Conservation (phyloP, 2,888 invertebrate genomes). For the Stramonita haemastoma region DNA sequence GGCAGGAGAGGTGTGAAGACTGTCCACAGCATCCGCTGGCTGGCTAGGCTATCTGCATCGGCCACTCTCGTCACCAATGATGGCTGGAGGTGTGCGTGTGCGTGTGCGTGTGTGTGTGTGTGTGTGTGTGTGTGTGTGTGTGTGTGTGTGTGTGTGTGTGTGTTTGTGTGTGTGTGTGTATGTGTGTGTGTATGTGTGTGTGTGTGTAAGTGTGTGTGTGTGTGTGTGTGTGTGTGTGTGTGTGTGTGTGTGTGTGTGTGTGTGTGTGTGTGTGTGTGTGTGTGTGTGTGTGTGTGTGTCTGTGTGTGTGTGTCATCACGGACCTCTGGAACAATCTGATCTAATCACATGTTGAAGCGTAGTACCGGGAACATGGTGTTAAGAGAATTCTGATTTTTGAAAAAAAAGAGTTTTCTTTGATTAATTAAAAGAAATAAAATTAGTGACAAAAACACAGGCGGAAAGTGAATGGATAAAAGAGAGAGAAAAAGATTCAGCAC, state of each 20-base stretch:
- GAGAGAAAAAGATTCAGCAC: neutral
- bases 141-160: slow-evolving; percentile 3
- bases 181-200: slow-evolving; percentile 11
- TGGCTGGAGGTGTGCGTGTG: neutral
- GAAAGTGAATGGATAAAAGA: neutral
- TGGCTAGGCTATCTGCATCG: too few relatives aligned
- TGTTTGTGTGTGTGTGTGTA: slow-evolving; percentile 4
- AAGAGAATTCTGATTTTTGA: too few relatives aligned
- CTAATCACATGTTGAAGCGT: too few relatives aligned
- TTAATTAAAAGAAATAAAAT: neutral
- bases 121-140: slow-evolving; percentile 9
- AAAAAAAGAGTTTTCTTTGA: too few relatives aligned
- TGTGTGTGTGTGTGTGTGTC: neutral
- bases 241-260: neutral
- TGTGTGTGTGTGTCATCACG: neutral
- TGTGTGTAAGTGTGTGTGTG: neutral
- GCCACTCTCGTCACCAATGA: too few relatives aligned
- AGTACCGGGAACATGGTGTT: too few relatives aligned
- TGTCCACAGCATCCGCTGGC: too few relatives aligned
- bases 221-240: neutral
- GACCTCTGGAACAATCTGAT: too few relatives aligned
- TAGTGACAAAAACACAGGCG: neutral
- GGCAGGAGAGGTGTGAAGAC: too few relatives aligned
- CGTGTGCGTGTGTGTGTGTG: slow-evolving; percentile 22
- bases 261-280: neutral